These are phyloP conservation scores for Rotaria socialis DNA, from an alignment of 2,888 invertebrate species.

Conservation along the genomic window DNA sequence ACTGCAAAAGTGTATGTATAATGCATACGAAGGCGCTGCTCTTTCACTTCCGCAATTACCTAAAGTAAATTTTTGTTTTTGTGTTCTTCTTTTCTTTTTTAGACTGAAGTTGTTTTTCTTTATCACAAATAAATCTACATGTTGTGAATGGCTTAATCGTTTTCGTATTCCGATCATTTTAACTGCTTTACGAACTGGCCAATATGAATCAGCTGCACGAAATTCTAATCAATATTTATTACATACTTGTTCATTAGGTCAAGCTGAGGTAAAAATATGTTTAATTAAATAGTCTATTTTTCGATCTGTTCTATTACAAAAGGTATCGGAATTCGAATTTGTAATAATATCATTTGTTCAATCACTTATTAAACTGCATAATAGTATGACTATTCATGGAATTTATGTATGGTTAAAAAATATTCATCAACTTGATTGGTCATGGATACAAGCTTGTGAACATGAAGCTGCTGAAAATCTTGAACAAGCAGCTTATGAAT, in stretches of 20 bases:
- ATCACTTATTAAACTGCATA: constrained; percentile 73
- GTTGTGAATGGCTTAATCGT: constrained; percentile 86
- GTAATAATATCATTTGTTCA: constrained; percentile 71
- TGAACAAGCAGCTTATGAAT: constrained; percentile 45
- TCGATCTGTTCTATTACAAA: no score
- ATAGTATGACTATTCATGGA: constrained; percentile 76
- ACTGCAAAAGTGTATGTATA: constrained; percentile 84
- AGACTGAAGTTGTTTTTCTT: constrained; percentile 84
- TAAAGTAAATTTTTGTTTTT: no score
- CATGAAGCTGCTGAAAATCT: constrained; percentile 74
- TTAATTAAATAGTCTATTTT: no score
- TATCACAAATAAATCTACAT: constrained; percentile 83
- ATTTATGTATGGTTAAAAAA: constrained; percentile 76
- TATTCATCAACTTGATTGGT: constrained; percentile 65
- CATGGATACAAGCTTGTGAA: constrained; percentile 77
- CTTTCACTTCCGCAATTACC: constrained; percentile 72
- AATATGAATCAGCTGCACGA: constrained; percentile 75
- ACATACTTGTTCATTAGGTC: constrained; percentile 39
- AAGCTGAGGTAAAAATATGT: constrained; percentile 28
- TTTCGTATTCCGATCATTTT: constrained; percentile 79
- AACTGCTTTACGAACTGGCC: constrained; percentile 76
- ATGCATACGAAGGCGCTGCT: constrained; percentile 87
- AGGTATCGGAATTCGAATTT: constrained; percentile 70
- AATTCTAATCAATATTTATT: constrained; percentile 68
- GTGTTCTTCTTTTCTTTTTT: constrained; percentile 41